Conservation (phyloP, 2,888 invertebrate species). For the Shargacucullia verbasci region DNA sequence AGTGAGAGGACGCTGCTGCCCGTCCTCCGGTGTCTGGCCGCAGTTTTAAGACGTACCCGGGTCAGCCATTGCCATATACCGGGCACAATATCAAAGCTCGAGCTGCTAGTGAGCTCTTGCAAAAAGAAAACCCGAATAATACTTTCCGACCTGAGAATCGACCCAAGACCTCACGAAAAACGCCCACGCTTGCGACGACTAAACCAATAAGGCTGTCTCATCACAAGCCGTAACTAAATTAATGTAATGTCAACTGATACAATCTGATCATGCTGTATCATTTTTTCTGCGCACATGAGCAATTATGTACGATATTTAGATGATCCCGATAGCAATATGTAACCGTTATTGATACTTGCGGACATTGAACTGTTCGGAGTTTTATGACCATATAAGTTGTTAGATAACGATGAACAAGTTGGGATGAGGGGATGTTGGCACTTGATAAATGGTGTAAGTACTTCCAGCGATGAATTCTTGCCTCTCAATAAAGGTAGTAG, state of each 20-base stretch:
- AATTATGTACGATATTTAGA: conserved; percentile 44
- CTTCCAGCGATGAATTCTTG: conserved; percentile 31
- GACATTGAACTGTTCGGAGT: conserved; percentile 46
- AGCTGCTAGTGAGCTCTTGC: no score
- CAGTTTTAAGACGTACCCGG: no score
- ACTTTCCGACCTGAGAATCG: no score
- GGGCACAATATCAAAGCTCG: no score
- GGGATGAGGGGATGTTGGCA: conserved; percentile 9
- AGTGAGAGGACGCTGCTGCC: no score
- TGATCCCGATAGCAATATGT: conserved; percentile 41
- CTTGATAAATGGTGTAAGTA: conserved; percentile 13
- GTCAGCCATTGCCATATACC: no score
- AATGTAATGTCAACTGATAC: conserved; percentile 66
- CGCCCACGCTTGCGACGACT: no score
- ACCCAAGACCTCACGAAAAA: no score
- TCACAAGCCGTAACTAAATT: conserved; percentile 52
- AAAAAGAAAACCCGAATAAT: no score
- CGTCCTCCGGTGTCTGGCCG: no score
- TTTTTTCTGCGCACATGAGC: conserved; percentile 55
- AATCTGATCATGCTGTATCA: conserved; percentile 57
- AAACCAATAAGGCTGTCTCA: not conserved
- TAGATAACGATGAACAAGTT: conserved; percentile 32
- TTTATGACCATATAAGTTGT: conserved; percentile 33
- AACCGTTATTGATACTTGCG: conserved; percentile 48
- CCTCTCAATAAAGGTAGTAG: conserved; percentile 14